Percentiles rank a stretch among this genome's conserved stretches.
phyloP scores from a whole-genome alignment of 2,113 vertebrate genomes.

The Colistium nudipinnis region DNA sequence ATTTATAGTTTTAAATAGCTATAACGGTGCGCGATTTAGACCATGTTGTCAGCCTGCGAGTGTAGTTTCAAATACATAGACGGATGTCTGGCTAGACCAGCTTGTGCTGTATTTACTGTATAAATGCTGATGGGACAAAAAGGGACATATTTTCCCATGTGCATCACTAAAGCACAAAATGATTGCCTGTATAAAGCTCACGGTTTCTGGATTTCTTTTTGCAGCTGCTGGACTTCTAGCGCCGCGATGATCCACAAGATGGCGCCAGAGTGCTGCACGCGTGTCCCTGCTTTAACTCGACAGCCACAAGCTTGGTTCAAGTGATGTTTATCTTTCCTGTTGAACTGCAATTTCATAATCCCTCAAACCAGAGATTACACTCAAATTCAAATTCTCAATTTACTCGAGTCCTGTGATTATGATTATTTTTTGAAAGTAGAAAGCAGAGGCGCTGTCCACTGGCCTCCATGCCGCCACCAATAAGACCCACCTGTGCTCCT shows the following conservation, averaged over 20 bases:
- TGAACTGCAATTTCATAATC: slow-evolving; percentile 21
- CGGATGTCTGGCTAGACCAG: background rate
- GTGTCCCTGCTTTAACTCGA: background rate
- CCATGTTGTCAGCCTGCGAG: no score
- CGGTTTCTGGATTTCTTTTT: slow-evolving; percentile 13
- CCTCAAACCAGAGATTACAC: slow-evolving; percentile 6
- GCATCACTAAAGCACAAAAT: no score
- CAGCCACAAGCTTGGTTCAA: background rate
- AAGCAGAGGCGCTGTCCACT: slow-evolving; percentile 10
- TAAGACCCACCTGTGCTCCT: slow-evolving; percentile 75
- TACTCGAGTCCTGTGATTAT: slow-evolving; percentile 27
- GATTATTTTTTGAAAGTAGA: slow-evolving; percentile 3
- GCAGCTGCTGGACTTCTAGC: slow-evolving; percentile 80
- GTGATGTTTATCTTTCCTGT: slow-evolving; percentile 14
- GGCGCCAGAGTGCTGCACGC: slow-evolving; percentile 59
- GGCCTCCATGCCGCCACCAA: slow-evolving; percentile 34
- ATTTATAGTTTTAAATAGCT: no score
- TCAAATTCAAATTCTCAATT: slow-evolving; percentile 14
- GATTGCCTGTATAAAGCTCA: background rate
- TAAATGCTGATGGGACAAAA: background rate
- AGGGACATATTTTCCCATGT: no score
- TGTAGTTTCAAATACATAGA: background rate
- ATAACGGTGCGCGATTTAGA: no score
- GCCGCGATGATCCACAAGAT: slow-evolving; percentile 63
- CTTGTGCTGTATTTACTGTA: background rate